Evolutionary conservation across 1,140 invertebrate genomes (phyloP).

Genomic region (Procambarus clarkii): DNA sequence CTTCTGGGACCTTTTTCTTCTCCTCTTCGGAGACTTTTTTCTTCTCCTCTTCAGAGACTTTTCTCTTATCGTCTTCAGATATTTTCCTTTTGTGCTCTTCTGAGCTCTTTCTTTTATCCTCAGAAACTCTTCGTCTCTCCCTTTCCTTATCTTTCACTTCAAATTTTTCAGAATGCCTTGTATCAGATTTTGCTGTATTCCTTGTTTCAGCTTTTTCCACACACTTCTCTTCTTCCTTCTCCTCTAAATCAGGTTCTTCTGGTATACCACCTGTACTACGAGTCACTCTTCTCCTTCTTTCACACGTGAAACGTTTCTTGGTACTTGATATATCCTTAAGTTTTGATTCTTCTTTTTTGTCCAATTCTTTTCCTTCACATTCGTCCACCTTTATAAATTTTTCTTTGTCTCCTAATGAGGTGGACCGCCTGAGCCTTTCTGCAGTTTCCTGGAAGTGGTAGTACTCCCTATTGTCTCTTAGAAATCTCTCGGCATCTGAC

Average conservation of each 20-base stretch:
- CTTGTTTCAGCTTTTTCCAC: conserved; percentile 22
- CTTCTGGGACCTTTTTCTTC: background rate
- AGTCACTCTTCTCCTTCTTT: conserved; percentile 46
- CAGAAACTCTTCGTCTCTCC: background rate
- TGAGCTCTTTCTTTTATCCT: conserved; percentile 11
- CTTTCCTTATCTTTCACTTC: conserved; percentile 27
- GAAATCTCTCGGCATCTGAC: conserved; percentile 71
- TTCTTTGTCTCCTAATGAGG: conserved; percentile 44
- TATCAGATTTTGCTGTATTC: background rate
- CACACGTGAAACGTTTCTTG: conserved; percentile 19
- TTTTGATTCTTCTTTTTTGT: conserved; percentile 45
- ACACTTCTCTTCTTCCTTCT: conserved; percentile 11
- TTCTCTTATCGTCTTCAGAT: conserved; percentile 17
- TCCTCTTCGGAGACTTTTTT: background rate
- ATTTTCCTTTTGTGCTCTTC: conserved; percentile 3
- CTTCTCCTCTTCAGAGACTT: conserved; percentile 12
- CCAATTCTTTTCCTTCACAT: conserved; percentile 25
- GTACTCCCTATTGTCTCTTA: conserved; percentile 71
- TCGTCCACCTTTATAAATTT: conserved; percentile 38
- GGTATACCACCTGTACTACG: conserved; percentile 36
- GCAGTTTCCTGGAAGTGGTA: conserved; percentile 72
- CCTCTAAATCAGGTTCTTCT: conserved; percentile 20
- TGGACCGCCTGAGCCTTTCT: conserved; percentile 65
- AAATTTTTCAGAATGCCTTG: conserved; percentile 20
- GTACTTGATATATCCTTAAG: conserved; percentile 4